Evolutionary conservation across 92 coral and sea anemone species (phyloP).

Genomic region (Heteractis magnifica): DNA sequence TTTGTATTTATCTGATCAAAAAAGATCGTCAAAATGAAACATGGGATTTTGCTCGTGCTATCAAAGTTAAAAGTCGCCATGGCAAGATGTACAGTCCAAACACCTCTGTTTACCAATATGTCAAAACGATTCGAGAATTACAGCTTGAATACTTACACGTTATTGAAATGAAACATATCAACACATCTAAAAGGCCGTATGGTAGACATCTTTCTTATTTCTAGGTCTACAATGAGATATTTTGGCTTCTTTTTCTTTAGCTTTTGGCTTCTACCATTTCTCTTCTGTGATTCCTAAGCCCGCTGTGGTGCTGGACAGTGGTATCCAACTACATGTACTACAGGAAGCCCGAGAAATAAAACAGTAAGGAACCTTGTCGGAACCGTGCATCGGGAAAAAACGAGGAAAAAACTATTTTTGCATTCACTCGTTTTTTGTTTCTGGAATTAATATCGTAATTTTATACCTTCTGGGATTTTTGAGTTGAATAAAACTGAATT

Average conservation of each 20-base stretch:
- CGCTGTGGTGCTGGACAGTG: not conserved
- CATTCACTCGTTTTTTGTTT: too few species aligned
- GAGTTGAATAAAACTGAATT: too few species aligned
- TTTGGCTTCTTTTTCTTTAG: not conserved
- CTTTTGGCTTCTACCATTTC: not conserved
- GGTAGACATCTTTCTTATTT: constrained; percentile 63
- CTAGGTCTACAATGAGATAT: not conserved
- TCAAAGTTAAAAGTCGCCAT: not conserved
- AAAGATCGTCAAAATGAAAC: too few species aligned
- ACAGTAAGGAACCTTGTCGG: not conserved
- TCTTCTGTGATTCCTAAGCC: constrained; percentile 1
- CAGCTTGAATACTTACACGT: constrained; percentile 76
- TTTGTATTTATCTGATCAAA: too few species aligned
- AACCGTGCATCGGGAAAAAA: too few species aligned
- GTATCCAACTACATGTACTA: not conserved
- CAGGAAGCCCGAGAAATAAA: constrained; percentile 13
- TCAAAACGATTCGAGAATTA: not conserved
- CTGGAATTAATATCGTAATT: too few species aligned
- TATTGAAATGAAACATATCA: constrained; percentile 84
- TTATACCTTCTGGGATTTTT: too few species aligned
- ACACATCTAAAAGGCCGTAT: constrained; percentile 89
- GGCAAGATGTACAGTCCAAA: not conserved
- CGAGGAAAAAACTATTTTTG: too few species aligned
- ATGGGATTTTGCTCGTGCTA: too few species aligned
- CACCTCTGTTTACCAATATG: not conserved